Conservation (phyloP, 1,140 invertebrate genomes). For the Rhysida immarginata region DNA sequence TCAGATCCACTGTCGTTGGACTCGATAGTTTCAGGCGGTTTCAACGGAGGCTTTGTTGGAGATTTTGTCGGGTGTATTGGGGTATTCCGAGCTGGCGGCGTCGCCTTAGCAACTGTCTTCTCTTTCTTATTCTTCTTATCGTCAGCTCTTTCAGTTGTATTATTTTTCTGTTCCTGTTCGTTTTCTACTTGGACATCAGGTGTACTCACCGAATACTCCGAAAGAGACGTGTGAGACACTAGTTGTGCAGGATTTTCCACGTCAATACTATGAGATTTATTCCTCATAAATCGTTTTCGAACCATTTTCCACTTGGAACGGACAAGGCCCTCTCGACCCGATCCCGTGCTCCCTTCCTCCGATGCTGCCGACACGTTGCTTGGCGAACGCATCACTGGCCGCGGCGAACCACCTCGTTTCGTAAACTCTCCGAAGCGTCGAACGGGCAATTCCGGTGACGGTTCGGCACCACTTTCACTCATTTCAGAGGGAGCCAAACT, state of each 20-base stretch:
- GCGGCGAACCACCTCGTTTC: background rate
- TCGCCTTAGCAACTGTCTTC: no score
- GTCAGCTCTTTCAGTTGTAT: no score
- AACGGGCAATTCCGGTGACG: background rate
- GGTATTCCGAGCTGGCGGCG: no score
- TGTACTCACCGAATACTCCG: background rate
- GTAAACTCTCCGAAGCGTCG: no score
- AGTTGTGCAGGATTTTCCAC: background rate
- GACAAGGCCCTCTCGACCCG: background rate
- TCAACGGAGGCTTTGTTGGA: no score
- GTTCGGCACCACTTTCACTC: background rate
- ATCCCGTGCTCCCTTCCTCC: background rate
- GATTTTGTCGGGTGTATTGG: no score
- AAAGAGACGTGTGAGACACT: background rate
- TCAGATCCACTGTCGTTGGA: no score
- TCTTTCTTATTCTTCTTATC: no score
- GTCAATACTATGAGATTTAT: background rate
- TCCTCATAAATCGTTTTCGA: background rate
- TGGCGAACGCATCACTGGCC: background rate
- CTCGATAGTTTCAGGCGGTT: no score
- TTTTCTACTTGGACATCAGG: background rate
- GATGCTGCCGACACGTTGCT: background rate
- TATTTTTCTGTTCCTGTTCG: no score
- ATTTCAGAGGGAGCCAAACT: background rate
- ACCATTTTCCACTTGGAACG: background rate